These are phyloP conservation scores for Spilogale gracilis DNA, from an alignment of 2,113 vertebrate species.

Conservation along the genomic window DNA sequence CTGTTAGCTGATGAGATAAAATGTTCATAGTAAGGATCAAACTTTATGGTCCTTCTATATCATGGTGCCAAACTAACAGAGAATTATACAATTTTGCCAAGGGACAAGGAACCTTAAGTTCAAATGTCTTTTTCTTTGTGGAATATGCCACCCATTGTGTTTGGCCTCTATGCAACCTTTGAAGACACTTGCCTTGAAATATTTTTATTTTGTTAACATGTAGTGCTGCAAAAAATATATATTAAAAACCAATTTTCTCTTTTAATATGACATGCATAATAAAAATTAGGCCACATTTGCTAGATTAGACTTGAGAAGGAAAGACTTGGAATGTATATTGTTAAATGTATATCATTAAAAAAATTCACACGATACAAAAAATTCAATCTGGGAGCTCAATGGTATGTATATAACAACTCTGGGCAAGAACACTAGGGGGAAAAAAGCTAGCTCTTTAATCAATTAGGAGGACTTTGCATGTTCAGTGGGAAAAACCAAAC, in stretches of 20 bases:
- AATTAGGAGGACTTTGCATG: neutral
- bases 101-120: neutral
- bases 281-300: constrained; percentile 40
- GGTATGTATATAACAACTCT: neutral
- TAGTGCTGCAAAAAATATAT: neutral
- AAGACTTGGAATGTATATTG: neutral
- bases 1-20: constrained; percentile 11
- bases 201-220: constrained; percentile 25
- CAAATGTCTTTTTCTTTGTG: neutral
- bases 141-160: neutral
- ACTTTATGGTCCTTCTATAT: neutral
- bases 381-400: neutral
- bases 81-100: neutral
- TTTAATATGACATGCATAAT: constrained; percentile 15
- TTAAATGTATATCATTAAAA: neutral
- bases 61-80: neutral
- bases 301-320: neutral
- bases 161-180: neutral
- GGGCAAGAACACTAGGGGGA: neutral
- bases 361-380: neutral
- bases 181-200: neutral
- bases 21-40: neutral
- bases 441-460: neutral
- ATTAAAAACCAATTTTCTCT: constrained; percentile 22
- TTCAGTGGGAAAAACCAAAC: neutral